These are phyloP conservation scores for Grammomys dolichurus DNA, from an alignment of 2,113 vertebrate species.

Conservation along the genomic window DNA sequence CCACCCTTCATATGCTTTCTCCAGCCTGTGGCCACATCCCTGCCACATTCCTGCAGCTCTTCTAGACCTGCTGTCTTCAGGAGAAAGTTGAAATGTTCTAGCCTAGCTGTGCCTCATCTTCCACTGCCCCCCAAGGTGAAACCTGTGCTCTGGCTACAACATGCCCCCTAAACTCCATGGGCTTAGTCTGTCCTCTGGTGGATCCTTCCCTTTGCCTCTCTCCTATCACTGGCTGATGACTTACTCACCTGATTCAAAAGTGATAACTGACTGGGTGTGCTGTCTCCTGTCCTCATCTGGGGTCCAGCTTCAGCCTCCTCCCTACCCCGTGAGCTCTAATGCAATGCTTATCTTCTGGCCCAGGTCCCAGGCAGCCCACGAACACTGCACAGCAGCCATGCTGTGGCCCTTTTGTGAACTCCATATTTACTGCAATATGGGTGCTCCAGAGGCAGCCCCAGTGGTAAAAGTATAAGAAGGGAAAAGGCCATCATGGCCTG, in stretches of 20 bases:
- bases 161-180: not conserved
- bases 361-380: not conserved
- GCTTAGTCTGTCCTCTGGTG: not conserved
- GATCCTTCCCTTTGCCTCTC: not conserved
- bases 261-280: not conserved
- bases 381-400: not conserved
- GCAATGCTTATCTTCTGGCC: not conserved
- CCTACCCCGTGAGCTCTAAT: not conserved
- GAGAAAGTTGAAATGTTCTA: not conserved
- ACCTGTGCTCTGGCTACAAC: not conserved
- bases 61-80: not conserved
- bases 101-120: not conserved
- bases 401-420: not conserved
- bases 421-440: too few relatives aligned
- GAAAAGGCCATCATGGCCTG: not conserved
- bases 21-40: not conserved
- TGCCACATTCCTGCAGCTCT: not conserved
- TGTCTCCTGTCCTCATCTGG: not conserved
- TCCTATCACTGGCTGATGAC: not conserved
- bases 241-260: not conserved
- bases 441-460: not conserved
- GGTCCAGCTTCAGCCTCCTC: not conserved
- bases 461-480: not conserved
- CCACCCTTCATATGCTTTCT: not conserved
- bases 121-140: not conserved